Base-by-base conservation (phyloP, 92 coral and sea anemone species). In the Plumapathes pennacea region DNA sequence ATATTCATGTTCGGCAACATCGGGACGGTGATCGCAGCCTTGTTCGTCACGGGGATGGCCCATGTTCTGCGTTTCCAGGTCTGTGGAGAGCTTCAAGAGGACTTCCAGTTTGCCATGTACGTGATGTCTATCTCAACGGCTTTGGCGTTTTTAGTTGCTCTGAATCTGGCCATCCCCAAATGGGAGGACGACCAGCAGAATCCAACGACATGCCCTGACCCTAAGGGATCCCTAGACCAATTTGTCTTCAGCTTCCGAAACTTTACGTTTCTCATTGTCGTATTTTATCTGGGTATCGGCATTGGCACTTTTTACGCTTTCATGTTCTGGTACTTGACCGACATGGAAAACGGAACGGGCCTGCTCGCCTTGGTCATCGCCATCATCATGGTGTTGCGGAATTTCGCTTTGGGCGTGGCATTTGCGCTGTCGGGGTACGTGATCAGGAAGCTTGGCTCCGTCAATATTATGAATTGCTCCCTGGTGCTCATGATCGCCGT, bases 311-410 rank as follows among this genome's bases (percentile, higher is more conserved):
- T 83, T 17, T 41, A 50, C 21, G 65, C 72, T 3, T 83, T 83
- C 37, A 83, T 83, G 81, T 77, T 77, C 57, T 83, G 90, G 90
- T 83, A 69, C 40, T 69, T 83, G 34, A 71, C 65, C 38, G 85
- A 83, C 50, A 52, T 83, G 2, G 81, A 69, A 10, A 73, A 79
- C 0, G 64, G 60, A 5, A 50, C 48, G 19, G 83, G 81, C 32
- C n/a, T n/a, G n/a, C n/a, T n/a, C n/a, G 77, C 77, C 13, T 50
- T 78, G 32, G 70, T 83, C 62, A 83, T 77, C 31, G 76, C 77
- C 8, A 61, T 83, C 33, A 85, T 85, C 0, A 62, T 71, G 15
- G 85, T 68, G 7, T 40, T 64, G 2, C 49, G 71, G 29, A 84
- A 64, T 47, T 18, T 57, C 33, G 68, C 76, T 21, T 70, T 57